A percentile compares a stretch with the other conserved stretches of the same genome.
Evolutionary conservation across 2,797 vertebrate genomes (phyloP).

Genomic region (Anabacerthia variegaticeps): DNA sequence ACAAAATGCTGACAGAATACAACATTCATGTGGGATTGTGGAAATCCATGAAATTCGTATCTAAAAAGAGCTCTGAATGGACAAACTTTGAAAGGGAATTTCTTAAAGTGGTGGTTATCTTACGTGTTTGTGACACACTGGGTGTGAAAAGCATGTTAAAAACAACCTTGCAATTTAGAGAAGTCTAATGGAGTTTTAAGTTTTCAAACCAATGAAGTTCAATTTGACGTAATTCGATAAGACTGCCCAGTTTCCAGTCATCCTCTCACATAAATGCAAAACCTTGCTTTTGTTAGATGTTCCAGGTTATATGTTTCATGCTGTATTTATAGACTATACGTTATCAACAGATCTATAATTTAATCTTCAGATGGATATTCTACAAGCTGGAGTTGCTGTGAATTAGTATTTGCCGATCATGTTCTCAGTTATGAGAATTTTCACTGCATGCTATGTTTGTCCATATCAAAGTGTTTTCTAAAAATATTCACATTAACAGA

Average conservation of each 20-base stretch:
- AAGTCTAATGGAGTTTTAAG: background rate
- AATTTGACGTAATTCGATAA: background rate
- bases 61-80: background rate
- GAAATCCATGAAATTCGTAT: background rate
- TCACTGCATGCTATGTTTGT: background rate
- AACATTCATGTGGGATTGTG: background rate
- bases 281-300: background rate
- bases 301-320: background rate
- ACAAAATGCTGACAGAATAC: background rate
- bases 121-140: accelerated
- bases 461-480: background rate
- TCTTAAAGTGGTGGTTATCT: background rate
- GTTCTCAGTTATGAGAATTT: background rate
- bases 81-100: background rate
- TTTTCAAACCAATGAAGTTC: background rate
- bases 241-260: background rate
- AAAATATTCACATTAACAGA: background rate
- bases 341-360: background rate
- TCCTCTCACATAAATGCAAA: background rate
- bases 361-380: background rate
- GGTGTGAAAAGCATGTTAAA: background rate
- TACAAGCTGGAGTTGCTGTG: background rate
- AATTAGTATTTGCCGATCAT: background rate
- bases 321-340: background rate
- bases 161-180: background rate